Evolutionary conservation across 2,888 invertebrate genomes (phyloP), one percentile per base, ranked within the genome.

Genomic region (Baccha elongata): DNA sequence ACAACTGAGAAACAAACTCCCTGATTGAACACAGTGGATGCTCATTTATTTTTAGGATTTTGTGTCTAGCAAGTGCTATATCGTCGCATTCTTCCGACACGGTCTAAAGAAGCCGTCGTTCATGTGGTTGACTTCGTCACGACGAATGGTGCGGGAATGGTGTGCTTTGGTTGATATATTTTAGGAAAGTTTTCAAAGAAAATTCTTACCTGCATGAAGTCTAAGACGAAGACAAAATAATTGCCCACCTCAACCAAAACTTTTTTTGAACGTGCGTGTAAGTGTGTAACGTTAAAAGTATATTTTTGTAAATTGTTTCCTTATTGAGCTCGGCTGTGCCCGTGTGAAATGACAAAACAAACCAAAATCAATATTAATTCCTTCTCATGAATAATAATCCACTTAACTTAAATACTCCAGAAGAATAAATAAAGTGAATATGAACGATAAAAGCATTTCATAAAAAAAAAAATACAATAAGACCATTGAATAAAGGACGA

Each of bases 301-400:
- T 32, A 13, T 42, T n/a, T 35, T 52, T 53, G 53, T 29, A 60
- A 68, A 69, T 64, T 58, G 58, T 65, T 68, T 53, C 53, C 44
- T 53, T 15, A 55, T 55, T 35, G 35, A 35, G 53, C 19, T 10
- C 8, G 5, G 29, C 11, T 5, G 19, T 29, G 21, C 21, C 55
- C 48, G 40, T 62, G 37, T 64, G 71, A 50, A 76, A 37, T 53
- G 53, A 46, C 58, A 44, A 29, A 62, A 40, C 19, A 35, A 55
- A 37, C 19, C 26, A 53, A 81, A 81, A 81, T 81, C 81, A 81
- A 81, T 81, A 81, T 71, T 76, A 72, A 81, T 76, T 81, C 76
- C 60, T 42, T 67, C 65, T 67, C 71, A 76, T 81, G 76, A 81
- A 81, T 81, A 71, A 53, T 71, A 76, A 76, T 76, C 67, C 81